Evolutionary conservation across 2,797 vertebrate species (phyloP), one percentile per base, ranked within the genome.

Genomic region (Rachycentron canadum): DNA sequence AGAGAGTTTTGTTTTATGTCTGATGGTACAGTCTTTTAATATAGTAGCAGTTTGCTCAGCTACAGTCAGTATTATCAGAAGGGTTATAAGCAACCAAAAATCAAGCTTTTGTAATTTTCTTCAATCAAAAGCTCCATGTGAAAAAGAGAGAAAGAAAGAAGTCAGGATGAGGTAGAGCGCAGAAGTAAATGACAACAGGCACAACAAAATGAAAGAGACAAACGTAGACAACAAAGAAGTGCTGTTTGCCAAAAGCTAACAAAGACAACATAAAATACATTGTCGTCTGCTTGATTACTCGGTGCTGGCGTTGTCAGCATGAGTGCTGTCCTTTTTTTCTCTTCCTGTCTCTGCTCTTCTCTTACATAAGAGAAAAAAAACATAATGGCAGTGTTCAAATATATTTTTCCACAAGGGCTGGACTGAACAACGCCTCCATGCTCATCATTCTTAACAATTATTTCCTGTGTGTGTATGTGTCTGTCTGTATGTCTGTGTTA

Each of bases 381-480:
- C 62, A 79, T 86, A 82, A 91, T 85, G 76, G 68, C 53, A 36
- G 49, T 61, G 67, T 76, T 87, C 76, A 88, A 89, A 90, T 86
- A 81, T 86, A 82, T 88, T 88, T 90, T 90, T 74, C 80, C 72
- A 85, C 81, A 52, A 83, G 75, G 73, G 79, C 69, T 1, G 57
- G 71, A 64, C 86, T 83, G 76, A 91, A 85, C 76, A 82, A 88
- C 88, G 76, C 91, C 88, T 72, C 79, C 79, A 57, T 79, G 83
- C 84, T 89, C 85, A 83, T 92, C 85, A 84, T 58, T 85, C 70
- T 76, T 43, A 86, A 86, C 89, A 86, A 88, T 79, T 82, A 64
- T 82, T 91, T 89, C 85, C 81, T 82, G 28, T 76, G 52, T n/a
- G 69, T 76, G 79, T 70, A 45, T 25, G 52, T 62, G 50, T 78